Conservation (phyloP, 2,888 invertebrate species). For the Fragum sueziense region DNA sequence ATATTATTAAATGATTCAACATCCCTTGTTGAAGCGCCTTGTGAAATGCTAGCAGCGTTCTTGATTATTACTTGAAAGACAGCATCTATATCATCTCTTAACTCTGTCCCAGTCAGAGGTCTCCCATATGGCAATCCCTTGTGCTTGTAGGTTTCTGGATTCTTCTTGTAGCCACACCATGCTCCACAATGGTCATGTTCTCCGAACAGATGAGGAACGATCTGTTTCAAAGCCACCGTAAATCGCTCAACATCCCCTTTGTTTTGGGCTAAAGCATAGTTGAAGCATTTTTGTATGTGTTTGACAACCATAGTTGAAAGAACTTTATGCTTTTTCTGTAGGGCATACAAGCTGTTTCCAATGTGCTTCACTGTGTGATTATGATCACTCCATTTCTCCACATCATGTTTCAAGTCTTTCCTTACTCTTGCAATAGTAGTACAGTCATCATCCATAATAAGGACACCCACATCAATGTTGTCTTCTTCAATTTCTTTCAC, state of each 20-base stretch:
- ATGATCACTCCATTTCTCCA: slow-evolving; percentile 35
- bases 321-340: slow-evolving; percentile 32
- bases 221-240: slow-evolving; percentile 7
- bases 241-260: slow-evolving; percentile 21
- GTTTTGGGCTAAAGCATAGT: slow-evolving; percentile 28
- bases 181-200: slow-evolving; percentile 11
- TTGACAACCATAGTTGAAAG: slow-evolving; percentile 28
- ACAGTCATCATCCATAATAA: slow-evolving; percentile 41
- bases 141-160: slow-evolving; percentile 33
- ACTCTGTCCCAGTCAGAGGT: slow-evolving; percentile 21
- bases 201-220: slow-evolving; percentile 38
- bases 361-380: slow-evolving; percentile 37
- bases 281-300: slow-evolving; percentile 37
- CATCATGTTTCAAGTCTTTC: slow-evolving; percentile 1
- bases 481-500: slow-evolving; percentile 20
- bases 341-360: slow-evolving; percentile 17
- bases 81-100: slow-evolving; percentile 15
- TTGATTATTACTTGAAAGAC: slow-evolving; percentile 12
- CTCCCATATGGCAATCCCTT: slow-evolving; percentile 25
- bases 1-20: slow-evolving; percentile 38
- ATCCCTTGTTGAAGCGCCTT: slow-evolving; percentile 30
- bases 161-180: slow-evolving; percentile 27
- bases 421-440: slow-evolving; percentile 35
- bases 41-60: slow-evolving; percentile 42
- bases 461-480: slow-evolving; percentile 16